Evolutionary conservation across 1,140 invertebrate genomes (phyloP).

Genomic region (Asobara japonica): DNA sequence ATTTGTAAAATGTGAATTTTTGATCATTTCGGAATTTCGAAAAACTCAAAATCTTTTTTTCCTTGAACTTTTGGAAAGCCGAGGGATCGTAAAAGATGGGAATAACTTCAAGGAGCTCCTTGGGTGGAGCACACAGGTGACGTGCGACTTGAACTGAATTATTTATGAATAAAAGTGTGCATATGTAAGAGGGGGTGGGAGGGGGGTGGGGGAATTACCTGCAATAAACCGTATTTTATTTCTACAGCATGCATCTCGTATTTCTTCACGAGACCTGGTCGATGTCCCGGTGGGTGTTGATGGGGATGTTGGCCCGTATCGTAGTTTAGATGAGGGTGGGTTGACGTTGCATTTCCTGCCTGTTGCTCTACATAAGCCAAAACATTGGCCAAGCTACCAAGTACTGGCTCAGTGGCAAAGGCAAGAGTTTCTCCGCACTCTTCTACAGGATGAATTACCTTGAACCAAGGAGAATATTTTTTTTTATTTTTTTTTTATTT

Average conservation of each 20-base stretch:
- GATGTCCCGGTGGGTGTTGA: constrained; percentile 45
- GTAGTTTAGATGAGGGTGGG: constrained; percentile 19
- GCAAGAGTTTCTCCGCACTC: constrained; percentile 88
- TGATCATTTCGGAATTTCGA: no score
- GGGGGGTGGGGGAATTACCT: constrained; percentile 79
- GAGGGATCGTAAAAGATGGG: background rate
- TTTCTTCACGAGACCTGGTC: constrained; percentile 75
- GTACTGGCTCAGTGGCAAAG: constrained; percentile 90
- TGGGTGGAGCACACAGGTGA: background rate
- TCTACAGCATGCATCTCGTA: constrained; percentile 92
- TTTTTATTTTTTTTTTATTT: no score
- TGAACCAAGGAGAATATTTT: background rate
- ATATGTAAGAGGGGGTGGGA: background rate
- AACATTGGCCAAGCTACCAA: constrained; percentile 88
- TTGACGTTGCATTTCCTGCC: constrained; percentile 44
- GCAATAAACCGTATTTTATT: constrained; percentile 90
- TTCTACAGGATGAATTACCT: constrained; percentile 80
- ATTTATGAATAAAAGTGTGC: constrained; percentile 8
- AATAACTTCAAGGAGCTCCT: background rate
- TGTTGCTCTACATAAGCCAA: constrained; percentile 75
- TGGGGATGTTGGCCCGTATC: constrained; percentile 45
- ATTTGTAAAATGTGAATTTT: no score
- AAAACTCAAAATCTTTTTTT: no score
- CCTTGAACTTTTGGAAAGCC: no score
- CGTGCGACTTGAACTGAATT: background rate